A percentile compares a stretch with the other conserved stretches of the same genome.
These are phyloP conservation scores for Xylocopa sonorina DNA, from an alignment of 1,140 invertebrate species.

Conservation along the genomic window DNA sequence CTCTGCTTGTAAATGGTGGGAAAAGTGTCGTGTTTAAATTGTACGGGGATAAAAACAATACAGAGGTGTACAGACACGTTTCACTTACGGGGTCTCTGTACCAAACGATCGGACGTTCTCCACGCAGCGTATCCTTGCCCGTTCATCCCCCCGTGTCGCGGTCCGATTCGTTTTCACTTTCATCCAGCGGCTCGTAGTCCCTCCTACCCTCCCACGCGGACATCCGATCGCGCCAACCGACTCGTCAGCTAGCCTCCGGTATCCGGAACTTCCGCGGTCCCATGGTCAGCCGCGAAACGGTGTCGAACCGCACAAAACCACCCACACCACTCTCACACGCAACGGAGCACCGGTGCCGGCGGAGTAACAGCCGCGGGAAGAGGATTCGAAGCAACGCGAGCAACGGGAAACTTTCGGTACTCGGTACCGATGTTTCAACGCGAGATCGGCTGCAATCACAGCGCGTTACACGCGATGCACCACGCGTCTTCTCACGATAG, in stretches of 20 bases:
- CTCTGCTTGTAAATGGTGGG: too few species aligned
- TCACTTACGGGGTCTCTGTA: slow-evolving; percentile 43
- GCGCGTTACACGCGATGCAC: not conserved
- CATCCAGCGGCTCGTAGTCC: slow-evolving; percentile 53
- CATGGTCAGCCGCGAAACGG: slow-evolving; percentile 44
- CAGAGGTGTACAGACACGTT: slow-evolving; percentile 2
- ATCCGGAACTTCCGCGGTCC: slow-evolving; percentile 57
- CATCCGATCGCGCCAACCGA: slow-evolving; percentile 48
- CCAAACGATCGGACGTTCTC: slow-evolving; percentile 48
- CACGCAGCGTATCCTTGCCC: slow-evolving; percentile 54
- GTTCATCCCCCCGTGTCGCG: slow-evolving; percentile 46
- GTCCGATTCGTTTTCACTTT: slow-evolving; percentile 64
- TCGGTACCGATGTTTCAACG: too few species aligned
- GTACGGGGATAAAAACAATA: not conserved
- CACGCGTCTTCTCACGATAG: not conserved
- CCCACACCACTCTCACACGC: slow-evolving; percentile 45
- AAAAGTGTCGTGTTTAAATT: too few species aligned
- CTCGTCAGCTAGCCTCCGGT: slow-evolving; percentile 56
- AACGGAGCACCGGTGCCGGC: not conserved
- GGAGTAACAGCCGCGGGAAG: not conserved
- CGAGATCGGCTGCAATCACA: not conserved
- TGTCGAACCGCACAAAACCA: slow-evolving; percentile 34
- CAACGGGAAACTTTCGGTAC: not conserved
- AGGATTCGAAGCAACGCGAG: not conserved
- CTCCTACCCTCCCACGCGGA: slow-evolving; percentile 46